Percentiles rank a stretch among this genome's conserved stretches.
Evolutionary conservation across 2,113 vertebrate genomes (phyloP).

Genomic region (Carassius carassius): DNA sequence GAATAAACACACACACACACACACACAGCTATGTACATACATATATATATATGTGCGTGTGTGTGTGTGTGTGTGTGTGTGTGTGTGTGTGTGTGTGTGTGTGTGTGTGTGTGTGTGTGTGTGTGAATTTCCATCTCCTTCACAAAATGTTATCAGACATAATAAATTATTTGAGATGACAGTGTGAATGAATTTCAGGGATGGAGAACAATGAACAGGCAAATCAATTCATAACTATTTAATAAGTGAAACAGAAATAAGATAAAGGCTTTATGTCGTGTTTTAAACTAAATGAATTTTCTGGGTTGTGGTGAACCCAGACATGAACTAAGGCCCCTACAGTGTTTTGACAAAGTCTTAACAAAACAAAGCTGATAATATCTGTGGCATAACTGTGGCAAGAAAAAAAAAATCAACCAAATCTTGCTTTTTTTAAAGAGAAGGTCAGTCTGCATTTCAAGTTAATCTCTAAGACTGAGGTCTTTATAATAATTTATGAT

Average conservation of each 20-base stretch:
- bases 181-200: background rate
- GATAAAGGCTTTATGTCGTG: background rate
- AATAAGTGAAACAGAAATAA: background rate
- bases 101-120: too few species aligned
- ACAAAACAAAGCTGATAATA: background rate
- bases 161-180: too few species aligned
- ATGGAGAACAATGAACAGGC: background rate
- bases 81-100: too few species aligned
- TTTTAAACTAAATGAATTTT: slow-evolving; percentile 2
- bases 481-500: background rate
- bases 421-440: background rate
- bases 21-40: too few species aligned
- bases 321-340: slow-evolving; percentile 10
- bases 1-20: too few species aligned
- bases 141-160: too few species aligned
- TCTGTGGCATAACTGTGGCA: background rate
- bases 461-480: background rate
- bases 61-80: too few species aligned
- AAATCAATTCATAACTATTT: background rate
- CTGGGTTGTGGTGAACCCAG: slow-evolving; percentile 19
- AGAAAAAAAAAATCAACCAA: background rate
- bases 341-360: slow-evolving; percentile 14
- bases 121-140: too few species aligned
- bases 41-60: too few species aligned
- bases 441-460: background rate